phyloP scores from a whole-genome alignment of 1,140 invertebrate species.

The Philotrypesis tridentata region DNA sequence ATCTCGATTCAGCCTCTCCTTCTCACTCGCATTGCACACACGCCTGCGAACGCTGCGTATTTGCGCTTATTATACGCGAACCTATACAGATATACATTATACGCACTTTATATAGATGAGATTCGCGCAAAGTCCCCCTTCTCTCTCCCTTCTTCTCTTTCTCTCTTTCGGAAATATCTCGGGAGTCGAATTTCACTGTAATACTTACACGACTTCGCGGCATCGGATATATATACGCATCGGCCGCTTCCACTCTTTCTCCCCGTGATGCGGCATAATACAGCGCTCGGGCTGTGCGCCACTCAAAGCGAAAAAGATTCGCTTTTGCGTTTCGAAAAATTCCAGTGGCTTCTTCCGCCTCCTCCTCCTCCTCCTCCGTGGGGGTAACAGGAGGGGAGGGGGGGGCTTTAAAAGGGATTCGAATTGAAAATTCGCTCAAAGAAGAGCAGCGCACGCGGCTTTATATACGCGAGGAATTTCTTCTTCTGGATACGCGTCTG shows the following conservation, averaged over 20 bases:
- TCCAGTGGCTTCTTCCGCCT: not conserved
- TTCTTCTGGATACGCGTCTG: not conserved
- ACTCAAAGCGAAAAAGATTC: not conserved
- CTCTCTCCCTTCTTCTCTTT: slow-evolving; percentile 1
- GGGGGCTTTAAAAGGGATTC: not conserved
- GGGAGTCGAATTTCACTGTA: slow-evolving; percentile 39
- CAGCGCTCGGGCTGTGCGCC: too few relatives aligned
- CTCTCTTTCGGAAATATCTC: slow-evolving; percentile 31
- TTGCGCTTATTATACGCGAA: too few relatives aligned
- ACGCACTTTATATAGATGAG: not conserved
- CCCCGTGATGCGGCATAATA: too few relatives aligned
- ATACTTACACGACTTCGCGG: not conserved
- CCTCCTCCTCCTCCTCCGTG: too few relatives aligned
- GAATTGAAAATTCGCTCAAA: slow-evolving; percentile 3
- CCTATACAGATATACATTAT: not conserved
- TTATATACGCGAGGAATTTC: not conserved
- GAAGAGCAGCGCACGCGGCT: not conserved
- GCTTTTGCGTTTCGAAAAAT: not conserved
- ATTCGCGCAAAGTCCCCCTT: not conserved
- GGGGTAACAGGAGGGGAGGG: too few relatives aligned
- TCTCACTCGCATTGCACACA: too few relatives aligned
- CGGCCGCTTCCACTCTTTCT: not conserved
- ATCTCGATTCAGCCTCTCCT: too few relatives aligned
- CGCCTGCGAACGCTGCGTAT: too few relatives aligned
- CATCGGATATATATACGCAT: not conserved